Evolutionary conservation across 2,113 vertebrate genomes (phyloP).

Genomic region (Gnathonemus echidnorhynchus): DNA sequence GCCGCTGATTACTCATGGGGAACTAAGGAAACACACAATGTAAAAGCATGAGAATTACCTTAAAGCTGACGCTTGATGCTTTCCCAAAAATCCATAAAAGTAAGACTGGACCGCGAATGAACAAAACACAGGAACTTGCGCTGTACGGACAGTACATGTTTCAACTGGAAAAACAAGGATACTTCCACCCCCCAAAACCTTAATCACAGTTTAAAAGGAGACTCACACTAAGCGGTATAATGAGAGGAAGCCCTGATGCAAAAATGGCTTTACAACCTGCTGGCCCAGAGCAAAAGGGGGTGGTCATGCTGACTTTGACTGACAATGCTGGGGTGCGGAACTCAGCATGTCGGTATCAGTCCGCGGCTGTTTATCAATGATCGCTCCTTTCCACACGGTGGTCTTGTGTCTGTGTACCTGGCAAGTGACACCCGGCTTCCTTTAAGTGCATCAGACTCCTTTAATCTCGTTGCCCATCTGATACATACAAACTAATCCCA

Average conservation of each 20-base stretch:
- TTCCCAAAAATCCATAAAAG: constrained; percentile 26
- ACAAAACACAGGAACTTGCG: constrained; percentile 25
- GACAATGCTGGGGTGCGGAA: constrained; percentile 25
- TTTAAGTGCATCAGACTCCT: background rate
- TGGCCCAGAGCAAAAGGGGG: constrained; percentile 43
- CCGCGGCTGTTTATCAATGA: constrained; percentile 1
- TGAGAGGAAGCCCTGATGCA: constrained; percentile 38
- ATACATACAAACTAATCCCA: background rate
- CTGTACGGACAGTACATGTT: constrained; percentile 41
- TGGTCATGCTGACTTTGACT: constrained; percentile 26
- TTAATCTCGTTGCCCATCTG: background rate
- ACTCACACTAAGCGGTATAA: constrained; percentile 30
- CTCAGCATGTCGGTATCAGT: constrained; percentile 7
- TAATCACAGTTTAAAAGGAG: constrained; percentile 33
- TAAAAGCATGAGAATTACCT: constrained; percentile 36
- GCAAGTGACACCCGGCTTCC: constrained; percentile 1
- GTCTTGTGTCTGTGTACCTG: background rate
- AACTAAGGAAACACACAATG: background rate
- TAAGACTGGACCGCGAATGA: constrained; percentile 29
- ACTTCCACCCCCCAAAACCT: constrained; percentile 25
- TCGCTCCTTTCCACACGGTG: background rate
- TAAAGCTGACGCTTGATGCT: constrained; percentile 29
- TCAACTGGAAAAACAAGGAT: constrained; percentile 32
- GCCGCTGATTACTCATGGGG: background rate
- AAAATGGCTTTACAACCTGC: constrained; percentile 61